Percentiles rank a stretch among this genome's conserved stretches.
These are phyloP conservation scores for Hippoglossus hippoglossus DNA, from an alignment of 2,797 vertebrate species.

Conservation along the genomic window DNA sequence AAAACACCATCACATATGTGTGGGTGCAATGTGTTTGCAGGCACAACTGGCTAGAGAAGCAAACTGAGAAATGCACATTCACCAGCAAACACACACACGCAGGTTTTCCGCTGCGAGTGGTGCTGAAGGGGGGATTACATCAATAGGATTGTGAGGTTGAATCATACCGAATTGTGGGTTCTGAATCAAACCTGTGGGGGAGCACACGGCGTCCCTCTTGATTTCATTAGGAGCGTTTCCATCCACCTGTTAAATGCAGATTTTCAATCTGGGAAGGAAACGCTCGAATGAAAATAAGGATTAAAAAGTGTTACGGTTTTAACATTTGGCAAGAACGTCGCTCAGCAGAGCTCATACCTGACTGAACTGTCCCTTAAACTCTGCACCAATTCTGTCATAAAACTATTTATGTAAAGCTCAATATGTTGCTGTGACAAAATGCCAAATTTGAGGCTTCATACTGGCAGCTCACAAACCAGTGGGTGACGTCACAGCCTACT, in stretches of 20 bases:
- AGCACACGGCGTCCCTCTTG: no score
- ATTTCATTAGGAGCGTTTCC: background rate
- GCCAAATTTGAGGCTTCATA: no score
- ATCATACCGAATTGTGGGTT: background rate
- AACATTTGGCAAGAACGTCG: no score
- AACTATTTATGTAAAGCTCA: no score
- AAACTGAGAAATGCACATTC: background rate
- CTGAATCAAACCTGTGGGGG: no score
- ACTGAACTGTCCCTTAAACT: no score
- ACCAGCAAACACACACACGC: background rate
- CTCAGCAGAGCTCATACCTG: no score
- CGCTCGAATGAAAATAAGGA: background rate
- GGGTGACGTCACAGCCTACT: no score
- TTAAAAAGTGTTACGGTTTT: no score
- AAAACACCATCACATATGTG: background rate
- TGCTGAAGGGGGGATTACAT: background rate
- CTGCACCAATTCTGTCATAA: no score
- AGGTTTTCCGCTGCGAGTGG: background rate
- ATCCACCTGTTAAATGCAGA: background rate
- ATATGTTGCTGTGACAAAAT: background rate
- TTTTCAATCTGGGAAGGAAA: background rate
- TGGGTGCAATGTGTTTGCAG: background rate
- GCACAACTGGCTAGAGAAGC: background rate
- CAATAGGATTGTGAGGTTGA: background rate
- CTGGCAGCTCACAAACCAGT: no score